These are phyloP conservation scores for Chaetorhynchus papuensis DNA, from an alignment of 2,113 vertebrate genomes.

Conservation along the genomic window DNA sequence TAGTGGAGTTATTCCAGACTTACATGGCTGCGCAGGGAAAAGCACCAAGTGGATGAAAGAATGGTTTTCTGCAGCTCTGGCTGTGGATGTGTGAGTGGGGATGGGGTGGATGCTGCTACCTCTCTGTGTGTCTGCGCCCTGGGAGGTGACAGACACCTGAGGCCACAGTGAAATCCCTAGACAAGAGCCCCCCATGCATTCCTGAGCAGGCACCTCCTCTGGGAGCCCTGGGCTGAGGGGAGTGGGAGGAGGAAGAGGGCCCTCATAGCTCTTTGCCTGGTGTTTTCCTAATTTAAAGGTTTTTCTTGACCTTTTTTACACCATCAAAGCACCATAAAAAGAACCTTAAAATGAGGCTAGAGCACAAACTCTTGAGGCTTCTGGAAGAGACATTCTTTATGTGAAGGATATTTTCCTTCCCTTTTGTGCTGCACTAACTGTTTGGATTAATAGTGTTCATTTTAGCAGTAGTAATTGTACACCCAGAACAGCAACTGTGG, in stretches of 20 bases:
- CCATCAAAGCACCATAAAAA: neutral
- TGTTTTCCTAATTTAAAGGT: neutral
- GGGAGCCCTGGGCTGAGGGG: neutral
- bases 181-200: neutral
- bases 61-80: neutral
- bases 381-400: neutral
- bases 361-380: neutral
- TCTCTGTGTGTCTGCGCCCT: accelerated
- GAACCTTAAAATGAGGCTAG: neutral
- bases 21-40: neutral
- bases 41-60: neutral
- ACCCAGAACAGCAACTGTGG: neutral
- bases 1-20: neutral
- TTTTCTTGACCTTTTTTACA: neutral
- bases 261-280: neutral
- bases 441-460: neutral
- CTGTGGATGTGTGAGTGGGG: accelerated
- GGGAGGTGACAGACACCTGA: accelerated
- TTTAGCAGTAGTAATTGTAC: neutral
- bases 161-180: neutral
- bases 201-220: neutral
- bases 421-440: neutral
- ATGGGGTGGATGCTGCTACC: neutral
- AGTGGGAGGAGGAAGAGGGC: neutral
- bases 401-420: neutral